Conservation (phyloP, 2,888 invertebrate species). For the Drosophila leonis region DNA sequence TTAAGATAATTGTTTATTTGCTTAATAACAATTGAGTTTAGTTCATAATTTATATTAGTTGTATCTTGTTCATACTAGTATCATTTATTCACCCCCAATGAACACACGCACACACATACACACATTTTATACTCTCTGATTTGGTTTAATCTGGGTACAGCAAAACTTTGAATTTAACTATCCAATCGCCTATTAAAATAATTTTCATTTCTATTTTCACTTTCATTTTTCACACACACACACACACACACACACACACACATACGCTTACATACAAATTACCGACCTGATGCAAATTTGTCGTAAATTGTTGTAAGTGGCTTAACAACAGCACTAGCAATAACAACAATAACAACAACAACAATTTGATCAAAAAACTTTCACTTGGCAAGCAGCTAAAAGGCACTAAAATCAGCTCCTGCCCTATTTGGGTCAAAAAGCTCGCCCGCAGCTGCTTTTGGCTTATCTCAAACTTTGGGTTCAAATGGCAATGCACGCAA, state of each 20-base stretch:
- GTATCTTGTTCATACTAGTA: neutral
- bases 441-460: conserved; percentile 37
- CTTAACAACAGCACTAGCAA: conserved; percentile 42
- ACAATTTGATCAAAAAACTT: conserved; percentile 56
- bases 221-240: conserved; percentile 58
- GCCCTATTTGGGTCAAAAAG: conserved; percentile 68
- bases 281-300: conserved; percentile 62
- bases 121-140: neutral
- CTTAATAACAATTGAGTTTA: neutral
- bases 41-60: neutral
- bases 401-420: conserved; percentile 23
- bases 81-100: neutral
- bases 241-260: conserved; percentile 37
- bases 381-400: conserved; percentile 55
- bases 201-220: conserved; percentile 57
- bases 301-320: conserved; percentile 76
- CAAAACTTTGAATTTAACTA: conserved; percentile 23
- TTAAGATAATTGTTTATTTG: neutral
- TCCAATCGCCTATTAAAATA: conserved; percentile 37
- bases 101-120: neutral
- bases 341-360: conserved; percentile 22
- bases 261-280: conserved; percentile 22
- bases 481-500: conserved; percentile 75
- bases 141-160: neutral
- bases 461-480: conserved; percentile 61